Conservation (phyloP, 1,140 invertebrate genomes). For the Potamilus streckersoni region DNA sequence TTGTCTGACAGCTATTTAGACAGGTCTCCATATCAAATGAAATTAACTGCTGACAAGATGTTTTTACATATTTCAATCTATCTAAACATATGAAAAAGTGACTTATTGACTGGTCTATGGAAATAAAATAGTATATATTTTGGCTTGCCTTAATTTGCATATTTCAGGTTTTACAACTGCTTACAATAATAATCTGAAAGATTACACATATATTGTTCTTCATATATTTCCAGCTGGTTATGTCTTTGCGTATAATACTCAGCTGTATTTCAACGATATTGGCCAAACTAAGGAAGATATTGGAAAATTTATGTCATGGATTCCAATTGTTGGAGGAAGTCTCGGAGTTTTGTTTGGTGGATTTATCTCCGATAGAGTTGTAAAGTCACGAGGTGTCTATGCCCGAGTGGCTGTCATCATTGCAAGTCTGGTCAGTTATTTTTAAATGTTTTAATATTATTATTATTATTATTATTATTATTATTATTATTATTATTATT, state of each 20-base stretch:
- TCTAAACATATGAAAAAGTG: too few species aligned
- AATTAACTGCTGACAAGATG: too few species aligned
- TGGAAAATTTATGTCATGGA: conserved; percentile 70
- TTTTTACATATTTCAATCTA: too few species aligned
- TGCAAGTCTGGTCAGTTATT: conserved; percentile 75
- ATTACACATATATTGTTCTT: background rate
- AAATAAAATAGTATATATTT: too few species aligned
- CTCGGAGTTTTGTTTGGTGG: conserved; percentile 90
- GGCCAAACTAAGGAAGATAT: conserved; percentile 63
- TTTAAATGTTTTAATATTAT: too few species aligned
- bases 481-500: background rate
- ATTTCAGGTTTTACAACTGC: too few species aligned
- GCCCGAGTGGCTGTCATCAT: conserved; percentile 87
- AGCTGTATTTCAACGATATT: conserved; percentile 66
- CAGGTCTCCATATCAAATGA: too few species aligned
- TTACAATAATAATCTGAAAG: too few species aligned
- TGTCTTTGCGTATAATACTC: conserved; percentile 70
- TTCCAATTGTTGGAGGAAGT: conserved; percentile 78
- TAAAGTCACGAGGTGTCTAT: conserved; percentile 86
- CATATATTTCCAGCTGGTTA: conserved; percentile 62
- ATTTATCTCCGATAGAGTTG: conserved; percentile 88
- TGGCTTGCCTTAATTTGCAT: too few species aligned
- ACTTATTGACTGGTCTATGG: too few species aligned
- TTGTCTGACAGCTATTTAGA: too few species aligned
- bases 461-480: background rate